These are phyloP conservation scores for Drosophila jambulina DNA, from an alignment of 1,140 invertebrate genomes.

Conservation along the genomic window DNA sequence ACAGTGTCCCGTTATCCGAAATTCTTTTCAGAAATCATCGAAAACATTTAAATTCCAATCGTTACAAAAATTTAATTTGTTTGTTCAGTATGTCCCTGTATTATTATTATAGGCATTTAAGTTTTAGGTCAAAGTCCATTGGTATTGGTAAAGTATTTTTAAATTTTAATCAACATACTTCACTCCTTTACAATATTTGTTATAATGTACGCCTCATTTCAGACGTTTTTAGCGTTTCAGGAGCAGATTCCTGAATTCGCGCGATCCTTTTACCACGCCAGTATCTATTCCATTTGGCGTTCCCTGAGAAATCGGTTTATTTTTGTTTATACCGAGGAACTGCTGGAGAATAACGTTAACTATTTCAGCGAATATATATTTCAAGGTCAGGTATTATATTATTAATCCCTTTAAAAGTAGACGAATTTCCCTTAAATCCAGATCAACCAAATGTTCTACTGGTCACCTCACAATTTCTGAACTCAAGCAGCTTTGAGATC, in stretches of 20 bases:
- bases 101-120: neutral
- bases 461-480: constrained; percentile 41
- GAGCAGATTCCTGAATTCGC: constrained; percentile 68
- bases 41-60: neutral
- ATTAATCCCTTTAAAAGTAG: too few species aligned
- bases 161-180: neutral
- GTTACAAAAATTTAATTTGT: neutral
- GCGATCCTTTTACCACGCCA: constrained; percentile 62
- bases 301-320: constrained; percentile 67
- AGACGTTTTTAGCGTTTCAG: constrained; percentile 70
- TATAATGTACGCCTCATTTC: neutral
- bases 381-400: constrained; percentile 35
- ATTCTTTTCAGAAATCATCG: too few species aligned
- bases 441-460: constrained; percentile 74
- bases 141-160: neutral
- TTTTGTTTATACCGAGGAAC: constrained; percentile 64
- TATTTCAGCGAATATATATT: constrained; percentile 59
- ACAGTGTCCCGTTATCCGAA: neutral
- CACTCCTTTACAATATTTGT: neutral
- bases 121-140: neutral
- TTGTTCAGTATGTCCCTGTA: neutral
- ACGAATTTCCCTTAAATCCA: constrained; percentile 5
- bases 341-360: neutral
- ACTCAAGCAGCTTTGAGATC: constrained; percentile 64
- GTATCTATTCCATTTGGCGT: constrained; percentile 71